Base-by-base conservation (phyloP, 2,888 invertebrate species). In the Formica aserva region DNA sequence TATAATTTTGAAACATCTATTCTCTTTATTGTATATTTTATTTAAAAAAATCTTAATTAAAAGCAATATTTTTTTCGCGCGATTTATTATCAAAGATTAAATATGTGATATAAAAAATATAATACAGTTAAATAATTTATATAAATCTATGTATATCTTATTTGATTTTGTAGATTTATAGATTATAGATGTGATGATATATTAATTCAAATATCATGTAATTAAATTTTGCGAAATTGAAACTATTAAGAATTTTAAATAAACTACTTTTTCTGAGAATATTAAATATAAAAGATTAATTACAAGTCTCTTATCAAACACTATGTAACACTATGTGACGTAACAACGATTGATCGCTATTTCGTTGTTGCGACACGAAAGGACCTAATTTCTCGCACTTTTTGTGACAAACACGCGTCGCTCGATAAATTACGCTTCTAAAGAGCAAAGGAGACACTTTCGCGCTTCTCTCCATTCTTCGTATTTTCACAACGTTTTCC, bases 391-490 rank as follows among this genome's bases (percentile, higher is more conserved):
- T 69, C 55, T 69, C 29, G 48, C 26, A 55, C 26, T 41, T 72
- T 76, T 67, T n/a, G 6, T 1, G 8, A 41, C n/a, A 55, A 55
- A 26, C 71, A 67, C 77, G 29, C 55, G 55, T 55, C 26, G 38
- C 13, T 76, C 66, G 45, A 80, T 82, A 77, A 66, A 82, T 77
- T 57, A 65, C 32, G 52, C 29, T 45, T 82, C 57, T 38, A 18
- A 48, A 66, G 26, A 57, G 60, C 35, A 38, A 48, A 52, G 63
- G 52, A 41, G 29, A 38, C 48, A 48, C 48, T 65, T 72, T 13
- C 38, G 26, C 52, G 38, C 52, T 83, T 63, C 26, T 71, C 22
- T 55, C 45, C 2, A 48, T 78, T 78, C 35, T 65, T 81, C 66
- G 15, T 45, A 15, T 26, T 66, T 32, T 63, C 60, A 18, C n/a